These are phyloP conservation scores for Onthophagus sagittarius DNA, from an alignment of 2,888 invertebrate genomes.

Conservation along the genomic window DNA sequence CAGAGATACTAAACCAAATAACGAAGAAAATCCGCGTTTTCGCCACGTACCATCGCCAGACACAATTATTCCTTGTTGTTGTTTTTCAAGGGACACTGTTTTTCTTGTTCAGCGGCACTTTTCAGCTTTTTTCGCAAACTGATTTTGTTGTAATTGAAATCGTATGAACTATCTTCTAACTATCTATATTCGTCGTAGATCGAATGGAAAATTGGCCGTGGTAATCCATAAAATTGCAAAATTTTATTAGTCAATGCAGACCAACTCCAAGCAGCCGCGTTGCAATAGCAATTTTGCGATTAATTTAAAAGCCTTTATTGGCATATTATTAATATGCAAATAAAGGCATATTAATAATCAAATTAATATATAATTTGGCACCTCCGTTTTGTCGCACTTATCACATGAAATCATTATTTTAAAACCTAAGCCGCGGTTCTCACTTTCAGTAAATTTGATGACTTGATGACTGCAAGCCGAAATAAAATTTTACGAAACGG, in stretches of 20 bases:
- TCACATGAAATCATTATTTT: constrained; percentile 26
- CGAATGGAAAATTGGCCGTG: constrained; percentile 29
- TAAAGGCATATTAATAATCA: too few species aligned
- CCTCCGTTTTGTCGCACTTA: constrained; percentile 22
- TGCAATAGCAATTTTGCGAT: constrained; percentile 27
- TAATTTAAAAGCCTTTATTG: constrained; percentile 28
- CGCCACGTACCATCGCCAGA: constrained; percentile 29
- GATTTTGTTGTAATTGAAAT: constrained; percentile 15
- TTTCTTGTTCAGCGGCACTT: constrained; percentile 13
- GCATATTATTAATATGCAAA: too few species aligned
- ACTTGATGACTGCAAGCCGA: constrained; percentile 27
- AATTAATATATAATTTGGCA: constrained; percentile 27
- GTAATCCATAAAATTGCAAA: constrained; percentile 31
- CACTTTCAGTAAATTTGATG: constrained; percentile 27
- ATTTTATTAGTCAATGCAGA: constrained; percentile 24
- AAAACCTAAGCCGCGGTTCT: constrained; percentile 28
- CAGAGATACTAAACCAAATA: constrained; percentile 30
- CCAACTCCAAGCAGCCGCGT: constrained; percentile 30
- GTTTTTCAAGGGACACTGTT: too few species aligned
- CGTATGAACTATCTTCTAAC: constrained; percentile 9
- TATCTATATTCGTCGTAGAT: too few species aligned
- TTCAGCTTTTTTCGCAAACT: constrained; percentile 11
- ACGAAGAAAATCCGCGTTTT: constrained; percentile 30
- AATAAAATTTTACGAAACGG: constrained; percentile 28
- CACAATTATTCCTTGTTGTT: constrained; percentile 14